phyloP scores from a whole-genome alignment of 2,113 vertebrate species.

The Verasper variegatus region DNA sequence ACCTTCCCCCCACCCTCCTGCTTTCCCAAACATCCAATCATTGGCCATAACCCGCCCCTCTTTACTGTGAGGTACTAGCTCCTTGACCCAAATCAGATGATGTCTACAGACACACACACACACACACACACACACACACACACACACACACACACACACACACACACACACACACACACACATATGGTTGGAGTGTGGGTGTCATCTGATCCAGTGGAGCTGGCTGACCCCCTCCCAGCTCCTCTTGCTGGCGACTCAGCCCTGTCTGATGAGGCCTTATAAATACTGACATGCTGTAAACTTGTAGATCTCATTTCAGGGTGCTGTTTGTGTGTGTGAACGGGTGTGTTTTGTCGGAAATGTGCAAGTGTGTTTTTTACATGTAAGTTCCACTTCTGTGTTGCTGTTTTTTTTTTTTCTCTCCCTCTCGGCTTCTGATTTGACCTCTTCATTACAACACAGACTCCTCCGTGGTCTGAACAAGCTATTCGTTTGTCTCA shows the following conservation, averaged over 20 bases:
- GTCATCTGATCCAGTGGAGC: slow-evolving; percentile 76
- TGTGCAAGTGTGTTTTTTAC: background rate
- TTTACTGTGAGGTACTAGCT: slow-evolving; percentile 53
- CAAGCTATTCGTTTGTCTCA: too few species aligned
- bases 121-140: slow-evolving; percentile 44
- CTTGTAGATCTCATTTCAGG: slow-evolving; percentile 74
- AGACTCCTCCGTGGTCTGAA: background rate
- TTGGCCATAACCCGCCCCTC: slow-evolving; percentile 33
- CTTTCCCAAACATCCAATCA: slow-evolving; percentile 45
- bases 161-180: slow-evolving; percentile 16
- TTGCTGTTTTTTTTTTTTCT: background rate
- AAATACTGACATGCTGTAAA: slow-evolving; percentile 82
- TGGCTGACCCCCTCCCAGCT: slow-evolving; percentile 59
- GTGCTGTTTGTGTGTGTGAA: slow-evolving; percentile 34
- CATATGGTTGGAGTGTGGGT: slow-evolving; percentile 69
- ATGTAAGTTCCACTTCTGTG: slow-evolving; percentile 31
- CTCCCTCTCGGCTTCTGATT: too few species aligned
- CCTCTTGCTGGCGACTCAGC: slow-evolving; percentile 58
- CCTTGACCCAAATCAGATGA: slow-evolving; percentile 67
- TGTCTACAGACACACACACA: too few species aligned
- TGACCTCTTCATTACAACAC: background rate
- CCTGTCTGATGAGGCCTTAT: slow-evolving; percentile 74
- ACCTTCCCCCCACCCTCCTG: background rate
- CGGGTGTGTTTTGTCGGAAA: background rate
- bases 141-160: slow-evolving; percentile 11